These are phyloP conservation scores for Platygyra sinensis DNA, from an alignment of 64 coral and sea anemone species.

Conservation along the genomic window DNA sequence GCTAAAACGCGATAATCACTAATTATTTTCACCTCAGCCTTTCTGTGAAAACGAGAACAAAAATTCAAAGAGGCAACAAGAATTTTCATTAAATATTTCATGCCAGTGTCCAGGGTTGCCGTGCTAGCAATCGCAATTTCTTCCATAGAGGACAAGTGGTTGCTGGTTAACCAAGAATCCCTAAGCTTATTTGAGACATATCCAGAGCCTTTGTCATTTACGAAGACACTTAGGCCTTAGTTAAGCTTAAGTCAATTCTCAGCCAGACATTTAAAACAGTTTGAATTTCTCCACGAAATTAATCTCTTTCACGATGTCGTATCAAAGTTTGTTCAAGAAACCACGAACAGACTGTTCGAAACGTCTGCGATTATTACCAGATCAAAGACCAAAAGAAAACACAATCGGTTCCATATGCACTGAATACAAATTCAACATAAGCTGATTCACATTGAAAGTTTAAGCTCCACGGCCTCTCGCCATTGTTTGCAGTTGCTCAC, in stretches of 20 bases:
- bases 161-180: not conserved
- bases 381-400: conserved; percentile 39
- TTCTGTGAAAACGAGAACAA: not conserved
- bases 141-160: not conserved
- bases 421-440: not conserved
- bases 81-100: not conserved
- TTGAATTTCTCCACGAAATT: conserved; percentile 26
- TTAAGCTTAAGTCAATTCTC: not conserved
- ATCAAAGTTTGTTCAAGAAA: conserved; percentile 17
- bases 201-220: not conserved
- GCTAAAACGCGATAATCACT: not conserved
- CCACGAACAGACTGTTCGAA: not conserved
- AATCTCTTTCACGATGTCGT: conserved; percentile 13
- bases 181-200: not conserved
- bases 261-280: conserved; percentile 33
- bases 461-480: not conserved
- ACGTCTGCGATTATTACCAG: not conserved
- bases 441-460: not conserved
- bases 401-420: not conserved
- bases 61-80: not conserved
- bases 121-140: not conserved
- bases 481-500: conserved; percentile 20
- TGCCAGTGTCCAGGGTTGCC: not conserved
- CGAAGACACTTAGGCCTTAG: not conserved
- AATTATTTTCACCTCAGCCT: conserved; percentile 4